These are phyloP conservation scores for Cliona cf. orientalis DNA, from an alignment of 37 sponge, comb jelly and placozoan genomes.

Conservation along the genomic window DNA sequence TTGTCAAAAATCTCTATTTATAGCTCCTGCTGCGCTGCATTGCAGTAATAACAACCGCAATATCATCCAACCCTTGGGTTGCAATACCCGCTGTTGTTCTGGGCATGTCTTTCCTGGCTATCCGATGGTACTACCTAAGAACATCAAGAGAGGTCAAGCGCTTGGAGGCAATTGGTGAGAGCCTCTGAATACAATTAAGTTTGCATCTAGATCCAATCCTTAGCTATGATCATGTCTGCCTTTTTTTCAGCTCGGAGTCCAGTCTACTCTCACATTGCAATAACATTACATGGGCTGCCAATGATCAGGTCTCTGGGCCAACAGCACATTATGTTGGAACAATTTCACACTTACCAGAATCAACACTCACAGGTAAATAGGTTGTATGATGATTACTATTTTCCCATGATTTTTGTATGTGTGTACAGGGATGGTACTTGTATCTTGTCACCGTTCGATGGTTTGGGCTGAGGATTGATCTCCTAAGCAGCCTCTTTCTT, in stretches of 20 bases:
- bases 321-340: conserved; percentile 7
- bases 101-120: conserved; percentile 11
- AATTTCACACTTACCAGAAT: conserved; percentile 59
- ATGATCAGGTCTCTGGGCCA: conserved; percentile 67
- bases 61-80: conserved; percentile 58
- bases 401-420: neutral
- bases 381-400: neutral
- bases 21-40: conserved; percentile 61
- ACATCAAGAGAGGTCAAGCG: conserved; percentile 72
- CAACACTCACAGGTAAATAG: conserved; percentile 23
- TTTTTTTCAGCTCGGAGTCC: conserved; percentile 81
- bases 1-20: too few species aligned
- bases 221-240: neutral
- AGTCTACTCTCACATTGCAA: conserved; percentile 82
- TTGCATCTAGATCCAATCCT: neutral
- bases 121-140: conserved; percentile 68
- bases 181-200: neutral
- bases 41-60: conserved; percentile 56
- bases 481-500: conserved; percentile 52
- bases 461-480: conserved; percentile 80
- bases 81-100: conserved; percentile 43
- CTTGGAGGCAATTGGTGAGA: conserved; percentile 75
- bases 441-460: conserved; percentile 70
- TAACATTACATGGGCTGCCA: conserved; percentile 79
- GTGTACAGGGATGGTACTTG: conserved; percentile 63